phyloP scores from a whole-genome alignment of 2,888 invertebrate genomes.

The Protophormia terraenovae region DNA sequence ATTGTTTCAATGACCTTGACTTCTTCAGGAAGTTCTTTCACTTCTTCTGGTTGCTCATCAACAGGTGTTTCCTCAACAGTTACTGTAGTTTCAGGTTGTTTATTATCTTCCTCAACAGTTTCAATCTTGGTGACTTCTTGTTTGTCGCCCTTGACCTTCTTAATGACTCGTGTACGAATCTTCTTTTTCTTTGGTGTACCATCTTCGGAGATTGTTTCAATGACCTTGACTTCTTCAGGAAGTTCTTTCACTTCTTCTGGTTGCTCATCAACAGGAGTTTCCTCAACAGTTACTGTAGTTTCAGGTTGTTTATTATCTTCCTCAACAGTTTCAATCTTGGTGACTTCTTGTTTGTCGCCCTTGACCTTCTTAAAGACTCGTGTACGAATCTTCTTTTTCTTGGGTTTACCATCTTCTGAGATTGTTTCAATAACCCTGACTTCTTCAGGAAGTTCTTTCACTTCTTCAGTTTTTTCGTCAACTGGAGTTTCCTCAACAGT shows the following conservation, averaged over 20 bases:
- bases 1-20: not conserved
- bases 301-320: slow-evolving; percentile 47
- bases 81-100: slow-evolving; percentile 6
- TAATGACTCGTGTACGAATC: slow-evolving; percentile 39
- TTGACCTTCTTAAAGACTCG: slow-evolving; percentile 46
- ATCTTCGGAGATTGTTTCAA: not conserved
- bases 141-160: slow-evolving; percentile 46
- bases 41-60: not conserved
- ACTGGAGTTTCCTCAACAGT: not conserved
- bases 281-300: slow-evolving; percentile 3
- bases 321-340: slow-evolving; percentile 57
- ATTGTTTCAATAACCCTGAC: not conserved
- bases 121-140: slow-evolving; percentile 58
- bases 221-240: not conserved
- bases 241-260: not conserved
- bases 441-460: not conserved
- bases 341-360: slow-evolving; percentile 55
- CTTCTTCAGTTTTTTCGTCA: not conserved
- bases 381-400: slow-evolving; percentile 6
- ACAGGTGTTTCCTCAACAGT: not conserved
- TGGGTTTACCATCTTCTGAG: not conserved
- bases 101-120: slow-evolving; percentile 56
- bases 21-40: not conserved
- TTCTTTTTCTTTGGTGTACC: not conserved
- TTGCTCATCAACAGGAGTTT: not conserved